phyloP scores from a whole-genome alignment of 2,797 vertebrate species.

The Sternotherus odoratus region DNA sequence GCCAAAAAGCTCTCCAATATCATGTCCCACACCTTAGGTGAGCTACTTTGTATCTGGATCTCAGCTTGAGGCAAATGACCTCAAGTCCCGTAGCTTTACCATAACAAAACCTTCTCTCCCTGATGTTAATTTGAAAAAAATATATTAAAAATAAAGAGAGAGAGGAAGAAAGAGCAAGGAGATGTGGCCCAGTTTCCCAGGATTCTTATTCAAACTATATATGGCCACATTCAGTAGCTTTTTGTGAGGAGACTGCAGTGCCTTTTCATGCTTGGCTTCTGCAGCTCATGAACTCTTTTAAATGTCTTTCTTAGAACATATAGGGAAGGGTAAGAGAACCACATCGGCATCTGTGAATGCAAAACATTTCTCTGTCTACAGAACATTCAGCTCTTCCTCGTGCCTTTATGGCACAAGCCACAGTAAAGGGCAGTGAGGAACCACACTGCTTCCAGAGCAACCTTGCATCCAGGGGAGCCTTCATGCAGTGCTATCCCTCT shows the following conservation, averaged over 20 bases:
- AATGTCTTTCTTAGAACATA: no score
- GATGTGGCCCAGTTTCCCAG: accelerated
- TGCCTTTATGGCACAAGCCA: no score
- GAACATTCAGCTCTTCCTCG: no score
- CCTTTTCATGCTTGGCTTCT: not conserved
- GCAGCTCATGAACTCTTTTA: no score
- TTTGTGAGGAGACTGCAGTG: not conserved
- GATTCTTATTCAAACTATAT: not conserved
- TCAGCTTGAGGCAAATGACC: not conserved
- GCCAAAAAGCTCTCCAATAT: not conserved
- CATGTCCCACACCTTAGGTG: no score
- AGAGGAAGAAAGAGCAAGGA: not conserved
- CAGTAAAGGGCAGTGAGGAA: no score
- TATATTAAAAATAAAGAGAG: not conserved
- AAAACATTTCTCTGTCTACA: no score
- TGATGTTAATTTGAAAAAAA: not conserved
- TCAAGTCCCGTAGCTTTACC: not conserved
- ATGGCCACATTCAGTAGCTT: not conserved
- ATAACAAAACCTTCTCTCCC: not conserved
- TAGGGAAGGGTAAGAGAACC: no score
- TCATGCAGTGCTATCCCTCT: no score
- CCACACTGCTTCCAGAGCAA: no score
- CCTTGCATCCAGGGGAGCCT: no score
- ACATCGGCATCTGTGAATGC: no score
- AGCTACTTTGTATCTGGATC: not conserved